These are phyloP conservation scores for Bilobella aurantiaca DNA, from an alignment of 1,140 invertebrate species.

Conservation along the genomic window DNA sequence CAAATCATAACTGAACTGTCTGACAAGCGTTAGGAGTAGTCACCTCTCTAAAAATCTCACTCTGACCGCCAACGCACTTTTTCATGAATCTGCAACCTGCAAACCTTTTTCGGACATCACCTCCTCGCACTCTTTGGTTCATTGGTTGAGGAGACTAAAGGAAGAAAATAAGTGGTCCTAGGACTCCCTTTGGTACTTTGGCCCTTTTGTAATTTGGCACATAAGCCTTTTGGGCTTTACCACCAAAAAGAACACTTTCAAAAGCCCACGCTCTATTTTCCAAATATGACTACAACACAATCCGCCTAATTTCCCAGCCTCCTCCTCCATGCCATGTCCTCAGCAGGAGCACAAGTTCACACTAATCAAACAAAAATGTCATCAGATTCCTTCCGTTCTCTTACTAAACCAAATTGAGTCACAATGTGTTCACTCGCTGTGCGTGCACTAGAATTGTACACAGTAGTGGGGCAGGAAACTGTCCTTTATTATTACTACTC, in stretches of 20 bases:
- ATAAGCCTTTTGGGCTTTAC: not conserved
- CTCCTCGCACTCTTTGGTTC: not conserved
- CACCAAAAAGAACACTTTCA: no score
- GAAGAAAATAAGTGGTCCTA: not conserved
- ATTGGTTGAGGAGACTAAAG: not conserved
- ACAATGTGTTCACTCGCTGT: no score
- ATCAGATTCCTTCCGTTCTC: no score
- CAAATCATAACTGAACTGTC: slow-evolving; percentile 32
- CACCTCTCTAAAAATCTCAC: not conserved
- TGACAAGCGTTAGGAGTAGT: slow-evolving; percentile 30
- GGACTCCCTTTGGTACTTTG: no score
- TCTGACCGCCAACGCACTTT: slow-evolving; percentile 34
- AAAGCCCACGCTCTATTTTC: not conserved
- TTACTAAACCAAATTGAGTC: no score
- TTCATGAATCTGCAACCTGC: slow-evolving; percentile 20
- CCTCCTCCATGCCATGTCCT: no score
- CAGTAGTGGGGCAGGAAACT: no score
- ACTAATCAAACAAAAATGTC: no score
- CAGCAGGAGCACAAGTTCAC: not conserved
- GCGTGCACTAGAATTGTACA: no score
- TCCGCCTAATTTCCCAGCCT: no score
- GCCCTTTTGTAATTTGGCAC: not conserved
- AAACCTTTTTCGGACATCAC: slow-evolving; percentile 31
- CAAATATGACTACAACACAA: not conserved
- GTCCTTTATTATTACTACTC: no score